phyloP scores from a whole-genome alignment of 1,140 invertebrate genomes.

The Catajapyx aquilonaris region DNA sequence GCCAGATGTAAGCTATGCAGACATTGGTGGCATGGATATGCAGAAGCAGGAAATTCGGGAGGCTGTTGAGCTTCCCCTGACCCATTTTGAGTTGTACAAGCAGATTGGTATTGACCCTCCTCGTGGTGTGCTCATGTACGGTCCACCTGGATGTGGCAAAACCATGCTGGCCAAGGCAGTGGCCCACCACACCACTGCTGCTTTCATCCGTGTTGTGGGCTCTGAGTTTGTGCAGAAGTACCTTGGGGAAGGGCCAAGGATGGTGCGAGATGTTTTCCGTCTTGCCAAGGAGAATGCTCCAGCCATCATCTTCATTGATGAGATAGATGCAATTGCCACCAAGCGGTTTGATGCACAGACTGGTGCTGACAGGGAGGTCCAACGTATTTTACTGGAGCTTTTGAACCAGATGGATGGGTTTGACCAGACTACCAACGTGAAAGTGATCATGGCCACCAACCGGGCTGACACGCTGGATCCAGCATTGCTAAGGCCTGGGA shows the following conservation, averaged over 20 bases:
- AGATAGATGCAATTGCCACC: constrained; percentile 96
- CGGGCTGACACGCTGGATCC: constrained; percentile 96
- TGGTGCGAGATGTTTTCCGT: constrained; percentile 98
- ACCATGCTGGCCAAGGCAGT: constrained; percentile 99
- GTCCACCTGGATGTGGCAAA: constrained; percentile 89
- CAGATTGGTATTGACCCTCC: constrained; percentile 96
- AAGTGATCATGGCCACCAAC: constrained; percentile 99
- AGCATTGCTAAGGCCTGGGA: constrained; percentile 84
- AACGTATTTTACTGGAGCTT: constrained; percentile 90
- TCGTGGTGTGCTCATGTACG: constrained; percentile 93
- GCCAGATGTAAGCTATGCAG: constrained; percentile 88
- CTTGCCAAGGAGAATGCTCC: constrained; percentile 98
- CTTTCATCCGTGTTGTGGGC: constrained; percentile 95
- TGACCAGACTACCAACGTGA: constrained; percentile 99
- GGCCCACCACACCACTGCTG: too few relatives aligned
- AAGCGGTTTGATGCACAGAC: constrained; percentile 98
- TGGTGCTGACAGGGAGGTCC: constrained; percentile 96
- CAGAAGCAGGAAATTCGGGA: constrained; percentile 99
- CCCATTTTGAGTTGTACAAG: constrained; percentile 97
- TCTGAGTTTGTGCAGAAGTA: constrained; percentile 99
- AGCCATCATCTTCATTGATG: constrained; percentile 98
- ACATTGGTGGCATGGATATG: constrained; percentile 99
- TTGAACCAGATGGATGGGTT: constrained; percentile 99
- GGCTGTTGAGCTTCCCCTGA: constrained; percentile 92
- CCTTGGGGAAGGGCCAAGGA: constrained; percentile 92